phyloP scores from a whole-genome alignment of 2,888 invertebrate species.

The Bedellia somnulentella region DNA sequence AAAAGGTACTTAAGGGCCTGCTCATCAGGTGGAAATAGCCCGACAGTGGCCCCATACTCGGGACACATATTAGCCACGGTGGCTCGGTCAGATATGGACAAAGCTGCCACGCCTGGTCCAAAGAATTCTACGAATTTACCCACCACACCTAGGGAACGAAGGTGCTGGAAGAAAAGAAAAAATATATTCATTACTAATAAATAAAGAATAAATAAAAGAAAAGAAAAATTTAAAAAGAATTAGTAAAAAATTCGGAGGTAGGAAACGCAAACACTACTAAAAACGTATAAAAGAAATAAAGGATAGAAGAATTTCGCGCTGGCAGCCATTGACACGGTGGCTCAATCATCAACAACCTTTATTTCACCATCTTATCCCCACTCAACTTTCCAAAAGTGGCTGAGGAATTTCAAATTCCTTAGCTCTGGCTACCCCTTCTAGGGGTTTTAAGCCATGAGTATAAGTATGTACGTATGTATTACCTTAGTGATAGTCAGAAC shows the following conservation, averaged over 20 bases:
- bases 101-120: slow-evolving; percentile 86
- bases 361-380: too few relatives aligned
- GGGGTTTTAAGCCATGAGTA: too few relatives aligned
- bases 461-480: slow-evolving; percentile 9
- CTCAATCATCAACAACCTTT: too few relatives aligned
- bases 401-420: not conserved
- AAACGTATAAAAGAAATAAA: too few relatives aligned
- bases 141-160: slow-evolving; percentile 92
- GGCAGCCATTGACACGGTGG: too few relatives aligned
- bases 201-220: slow-evolving; percentile 5
- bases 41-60: slow-evolving; percentile 92
- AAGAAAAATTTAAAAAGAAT: too few relatives aligned
- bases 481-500: slow-evolving; percentile 97
- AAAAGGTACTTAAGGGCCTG: slow-evolving; percentile 79
- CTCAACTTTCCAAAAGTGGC: too few relatives aligned
- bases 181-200: not conserved
- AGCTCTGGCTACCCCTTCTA: not conserved
- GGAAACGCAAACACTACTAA: too few relatives aligned
- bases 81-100: slow-evolving; percentile 95
- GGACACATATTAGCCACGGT: slow-evolving; percentile 99
- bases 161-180: slow-evolving; percentile 58
- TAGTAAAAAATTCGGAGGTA: too few relatives aligned
- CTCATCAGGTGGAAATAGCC: slow-evolving; percentile 90
- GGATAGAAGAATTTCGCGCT: too few relatives aligned
- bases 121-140: slow-evolving; percentile 99